Evolutionary conservation across 2,113 vertebrate genomes (phyloP), one percentile per base, ranked within the genome.

Genomic region (Microcebus murinus): DNA sequence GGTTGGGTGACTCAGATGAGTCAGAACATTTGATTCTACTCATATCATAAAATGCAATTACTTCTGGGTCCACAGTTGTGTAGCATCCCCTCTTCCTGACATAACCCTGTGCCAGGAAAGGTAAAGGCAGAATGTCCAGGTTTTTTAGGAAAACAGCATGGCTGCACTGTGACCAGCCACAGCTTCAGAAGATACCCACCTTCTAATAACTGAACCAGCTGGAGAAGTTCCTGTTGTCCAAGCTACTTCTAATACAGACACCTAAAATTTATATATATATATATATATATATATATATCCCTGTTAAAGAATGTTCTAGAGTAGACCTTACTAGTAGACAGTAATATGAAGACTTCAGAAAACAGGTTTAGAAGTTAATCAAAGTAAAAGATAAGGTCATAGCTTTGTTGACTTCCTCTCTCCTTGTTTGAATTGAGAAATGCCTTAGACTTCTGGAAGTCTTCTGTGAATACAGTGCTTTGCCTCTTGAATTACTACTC

Each of bases 331-430:
- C 81, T 74, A 91, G 14, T 14, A 5, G 45, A 80, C 5, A 45
- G 13, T 34, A 93, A 83, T 48, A 80, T 0, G 0, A 97, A 92
- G 70, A 52, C 13, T 73, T 92, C 18, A 67, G 52, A 59, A 27
- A 21, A 97, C 4, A 85, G n/a, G 74, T 93, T 93, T 48, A 97
- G 65, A 95, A 91, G 81, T 87, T 91, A 96, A 93, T 20, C n/a
- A 96, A 82, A 81, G 57, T 79, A 92, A 96, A 95, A 83, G 67
- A 57, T 27, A 84, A 21, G 14, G 21, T 39, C 68, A 71, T 65
- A 93, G 14, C 5, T 11, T 34, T 82, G 45, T 15, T 27, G 2
- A 67, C 4, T 94, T 90, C 82, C 57, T 87, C 39, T 87, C 45
- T 70, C 95, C 2, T n/a, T 96, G 45, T 86, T 93, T 80, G 55